These are phyloP conservation scores for Gulo gulo DNA, from an alignment of 2,113 vertebrate species.

Conservation along the genomic window DNA sequence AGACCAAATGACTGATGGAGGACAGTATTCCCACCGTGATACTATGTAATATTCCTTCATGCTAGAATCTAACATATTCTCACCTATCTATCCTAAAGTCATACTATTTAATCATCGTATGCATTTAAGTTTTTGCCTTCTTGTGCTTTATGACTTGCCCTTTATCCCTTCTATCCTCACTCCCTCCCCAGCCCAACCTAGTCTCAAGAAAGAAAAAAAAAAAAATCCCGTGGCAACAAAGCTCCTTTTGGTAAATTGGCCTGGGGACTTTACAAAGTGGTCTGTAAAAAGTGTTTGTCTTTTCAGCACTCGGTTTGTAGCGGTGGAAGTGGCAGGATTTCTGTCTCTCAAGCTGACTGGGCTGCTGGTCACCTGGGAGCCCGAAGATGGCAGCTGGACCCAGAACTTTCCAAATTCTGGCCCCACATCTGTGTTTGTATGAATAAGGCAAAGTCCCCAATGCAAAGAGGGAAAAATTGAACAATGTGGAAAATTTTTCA, in stretches of 20 bases:
- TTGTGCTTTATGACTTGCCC: neutral
- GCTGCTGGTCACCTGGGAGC: neutral
- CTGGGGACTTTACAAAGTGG: neutral
- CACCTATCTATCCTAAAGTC: neutral
- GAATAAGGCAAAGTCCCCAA: neutral
- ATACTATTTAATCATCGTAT: neutral
- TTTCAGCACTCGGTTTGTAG: neutral
- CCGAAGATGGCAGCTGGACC: neutral
- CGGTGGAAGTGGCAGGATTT: neutral
- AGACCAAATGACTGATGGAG: neutral
- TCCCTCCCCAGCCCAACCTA: neutral
- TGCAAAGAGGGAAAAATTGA: neutral
- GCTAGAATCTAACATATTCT: neutral
- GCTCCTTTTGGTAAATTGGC: constrained; percentile 2
- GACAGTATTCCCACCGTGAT: neutral
- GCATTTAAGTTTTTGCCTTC: neutral
- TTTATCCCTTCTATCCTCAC: neutral
- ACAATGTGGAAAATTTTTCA: neutral
- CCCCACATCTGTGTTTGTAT: neutral
- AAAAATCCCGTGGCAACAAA: neutral
- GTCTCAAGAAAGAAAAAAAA: neutral
- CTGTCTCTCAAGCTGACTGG: constrained; percentile 15
- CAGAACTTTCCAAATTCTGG: neutral
- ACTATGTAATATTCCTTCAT: neutral
- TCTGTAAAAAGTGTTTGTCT: neutral